A percentile compares a stretch with the other conserved stretches of the same genome.
These are phyloP conservation scores for Gnathonemus longibarbis DNA, from an alignment of 2,113 vertebrate genomes.

Conservation along the genomic window DNA sequence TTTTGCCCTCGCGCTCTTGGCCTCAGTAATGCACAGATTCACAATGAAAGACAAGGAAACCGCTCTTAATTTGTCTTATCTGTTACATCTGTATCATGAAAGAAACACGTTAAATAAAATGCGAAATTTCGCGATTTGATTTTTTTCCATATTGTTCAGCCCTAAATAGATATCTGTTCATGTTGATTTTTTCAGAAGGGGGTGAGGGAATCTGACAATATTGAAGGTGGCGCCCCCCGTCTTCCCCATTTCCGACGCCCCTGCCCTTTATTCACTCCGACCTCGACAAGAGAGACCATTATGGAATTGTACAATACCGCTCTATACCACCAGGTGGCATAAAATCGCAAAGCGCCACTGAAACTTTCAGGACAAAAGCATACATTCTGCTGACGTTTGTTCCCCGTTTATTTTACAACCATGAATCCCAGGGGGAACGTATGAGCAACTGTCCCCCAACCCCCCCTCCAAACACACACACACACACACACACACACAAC, in stretches of 20 bases:
- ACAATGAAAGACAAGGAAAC: neutral
- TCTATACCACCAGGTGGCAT: slow-evolving; percentile 9
- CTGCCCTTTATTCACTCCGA: neutral
- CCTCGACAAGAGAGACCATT: neutral
- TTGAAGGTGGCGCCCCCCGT: neutral
- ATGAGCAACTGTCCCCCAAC: slow-evolving; percentile 19
- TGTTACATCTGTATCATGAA: neutral
- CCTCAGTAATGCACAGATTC: neutral
- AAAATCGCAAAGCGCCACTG: neutral
- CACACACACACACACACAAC: neutral
- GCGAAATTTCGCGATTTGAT: neutral
- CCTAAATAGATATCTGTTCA: neutral
- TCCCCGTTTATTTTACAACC: slow-evolving; percentile 55
- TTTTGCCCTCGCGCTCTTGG: neutral
- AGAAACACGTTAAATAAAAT: neutral
- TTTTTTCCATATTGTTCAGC: neutral
- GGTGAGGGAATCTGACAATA: neutral
- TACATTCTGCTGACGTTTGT: slow-evolving; percentile 60
- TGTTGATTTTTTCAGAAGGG: neutral
- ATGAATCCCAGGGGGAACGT: slow-evolving; percentile 55
- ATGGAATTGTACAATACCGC: neutral
- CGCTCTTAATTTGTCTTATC: neutral
- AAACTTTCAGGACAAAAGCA: slow-evolving; percentile 12
- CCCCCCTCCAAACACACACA: too few relatives aligned
- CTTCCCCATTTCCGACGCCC: neutral